Base-by-base conservation (phyloP, 2,113 vertebrate species). In the Nothocercus nigrocapillus region DNA sequence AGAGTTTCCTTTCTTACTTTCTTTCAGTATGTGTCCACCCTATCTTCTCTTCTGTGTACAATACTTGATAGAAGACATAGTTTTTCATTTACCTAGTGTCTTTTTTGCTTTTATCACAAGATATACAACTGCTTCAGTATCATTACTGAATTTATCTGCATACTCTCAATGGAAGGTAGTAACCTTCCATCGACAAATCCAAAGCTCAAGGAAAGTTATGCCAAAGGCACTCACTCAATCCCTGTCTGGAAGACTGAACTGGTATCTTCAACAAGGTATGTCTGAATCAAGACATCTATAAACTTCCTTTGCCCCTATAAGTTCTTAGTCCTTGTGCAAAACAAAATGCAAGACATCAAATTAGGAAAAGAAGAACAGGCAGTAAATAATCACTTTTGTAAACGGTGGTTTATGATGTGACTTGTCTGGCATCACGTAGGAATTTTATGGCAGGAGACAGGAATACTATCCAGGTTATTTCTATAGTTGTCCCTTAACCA, bases 361-460 rank as follows among this genome's bases (percentile, higher is more conserved):
- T 53, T 68, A 87, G 53, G n/a, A 93, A 82, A 62, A 19, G 10
- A 84, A 27, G 47, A 87, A 38, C 66, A 75, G 4, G 7, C 38
- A 69, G 20, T 79, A 81, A 96, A 54, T 64, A 94, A 95, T 34
- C 59, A 72, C 42, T 75, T 92, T 17, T 86, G 66, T 90, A 93
- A 95, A 79, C 77, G 62, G 81, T 0, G 58, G 83, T 87, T 92
- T 88, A 49, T 36, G 47, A 49, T 36, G 47, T 73, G 73, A 94
- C 91, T 82, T 89, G 66, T 53, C 11, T 47, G 87, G 70, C 70
- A 76, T 36, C 79, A 89, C 13, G 5, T 40, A 87, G 74, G 66
- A 89, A 90, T 93, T 90, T n/a, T 73, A 77, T 68, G 53, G 42
- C 77, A 93, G 64, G 11, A 66, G 45, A 44, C 75, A 62, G 28